These are phyloP conservation scores for Hypanus sabinus DNA, from an alignment of 2,113 vertebrate species.

Conservation along the genomic window DNA sequence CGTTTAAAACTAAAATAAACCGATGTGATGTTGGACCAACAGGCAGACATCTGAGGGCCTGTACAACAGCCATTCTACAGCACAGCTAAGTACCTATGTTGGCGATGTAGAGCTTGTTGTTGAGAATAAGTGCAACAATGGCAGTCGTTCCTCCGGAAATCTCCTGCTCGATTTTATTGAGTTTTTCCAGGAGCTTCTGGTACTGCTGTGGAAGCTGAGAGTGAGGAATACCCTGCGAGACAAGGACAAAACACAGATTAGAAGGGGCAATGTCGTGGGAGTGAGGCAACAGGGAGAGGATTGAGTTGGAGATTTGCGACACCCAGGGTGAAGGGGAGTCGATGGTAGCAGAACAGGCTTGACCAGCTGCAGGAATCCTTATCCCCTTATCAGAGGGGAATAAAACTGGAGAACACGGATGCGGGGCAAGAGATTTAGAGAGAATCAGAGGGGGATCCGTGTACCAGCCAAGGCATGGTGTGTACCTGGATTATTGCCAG, in stretches of 20 bases:
- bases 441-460: too few species aligned
- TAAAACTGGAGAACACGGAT: too few species aligned
- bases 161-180: slow-evolving; percentile 82
- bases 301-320: neutral
- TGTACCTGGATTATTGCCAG: too few species aligned
- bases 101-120: slow-evolving; percentile 86
- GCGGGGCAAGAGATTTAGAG: too few species aligned
- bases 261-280: neutral
- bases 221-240: slow-evolving; percentile 64
- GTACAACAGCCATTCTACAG: neutral
- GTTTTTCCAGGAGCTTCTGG: slow-evolving; percentile 83
- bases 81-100: slow-evolving; percentile 70
- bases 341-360: too few species aligned
- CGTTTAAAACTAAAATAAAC: neutral
- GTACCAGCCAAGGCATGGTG: too few species aligned
- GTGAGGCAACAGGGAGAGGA: neutral
- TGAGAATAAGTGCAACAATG: slow-evolving; percentile 83
- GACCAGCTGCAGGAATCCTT: too few species aligned
- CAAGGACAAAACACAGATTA: neutral
- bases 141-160: slow-evolving; percentile 87
- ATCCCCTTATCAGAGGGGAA: too few species aligned
- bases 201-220: slow-evolving; percentile 75
- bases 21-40: too few species aligned
- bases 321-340: too few species aligned
- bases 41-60: too few species aligned